phyloP scores from a whole-genome alignment of 2,113 vertebrate genomes.

The Athene noctua region DNA sequence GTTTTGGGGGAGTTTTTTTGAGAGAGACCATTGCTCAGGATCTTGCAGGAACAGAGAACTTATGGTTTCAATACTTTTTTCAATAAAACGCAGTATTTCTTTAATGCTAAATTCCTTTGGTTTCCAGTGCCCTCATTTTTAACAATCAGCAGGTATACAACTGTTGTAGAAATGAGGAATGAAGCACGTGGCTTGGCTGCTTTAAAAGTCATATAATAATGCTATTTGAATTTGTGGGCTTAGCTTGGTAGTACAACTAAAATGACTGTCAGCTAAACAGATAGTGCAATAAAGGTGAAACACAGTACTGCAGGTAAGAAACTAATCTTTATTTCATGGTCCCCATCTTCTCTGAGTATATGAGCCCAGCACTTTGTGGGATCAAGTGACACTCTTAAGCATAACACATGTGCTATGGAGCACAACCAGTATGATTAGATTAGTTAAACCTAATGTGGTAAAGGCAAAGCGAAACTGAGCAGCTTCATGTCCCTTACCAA shows the following conservation, averaged over 20 bases:
- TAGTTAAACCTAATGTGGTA: neutral
- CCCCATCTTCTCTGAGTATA: neutral
- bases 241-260: neutral
- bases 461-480: neutral
- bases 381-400: neutral
- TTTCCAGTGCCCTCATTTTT: neutral
- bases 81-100: neutral
- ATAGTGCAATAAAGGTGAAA: neutral
- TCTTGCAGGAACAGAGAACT: neutral
- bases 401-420: neutral
- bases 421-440: neutral
- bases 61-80: neutral
- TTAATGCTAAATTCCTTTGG: neutral
- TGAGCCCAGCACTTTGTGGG: neutral
- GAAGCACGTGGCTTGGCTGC: neutral
- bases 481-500: neutral
- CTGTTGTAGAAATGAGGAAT: neutral
- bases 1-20: rapidly evolving
- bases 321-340: neutral
- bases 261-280: neutral
- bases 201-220: neutral
- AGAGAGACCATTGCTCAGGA: neutral
- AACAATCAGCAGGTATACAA: neutral
- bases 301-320: neutral
- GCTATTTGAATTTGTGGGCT: neutral